Percentiles rank a stretch among this genome's conserved stretches.
These are phyloP conservation scores for Heliconius hermathena DNA, from an alignment of 1,140 invertebrate genomes.

Conservation along the genomic window DNA sequence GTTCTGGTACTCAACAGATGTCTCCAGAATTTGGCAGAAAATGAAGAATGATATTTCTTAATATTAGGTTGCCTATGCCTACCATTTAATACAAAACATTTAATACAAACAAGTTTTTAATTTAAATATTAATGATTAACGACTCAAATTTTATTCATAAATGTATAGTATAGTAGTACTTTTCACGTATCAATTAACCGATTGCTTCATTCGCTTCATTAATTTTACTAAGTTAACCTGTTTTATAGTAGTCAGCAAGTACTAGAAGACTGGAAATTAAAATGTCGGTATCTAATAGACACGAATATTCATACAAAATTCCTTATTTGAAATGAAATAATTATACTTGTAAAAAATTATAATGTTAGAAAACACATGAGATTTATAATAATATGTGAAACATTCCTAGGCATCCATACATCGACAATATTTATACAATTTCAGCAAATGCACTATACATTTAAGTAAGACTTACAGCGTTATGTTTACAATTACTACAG, in stretches of 20 bases:
- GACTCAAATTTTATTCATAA: not conserved
- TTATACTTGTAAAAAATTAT: not conserved
- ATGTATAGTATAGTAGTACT: not conserved
- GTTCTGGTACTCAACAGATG: conserved; percentile 21
- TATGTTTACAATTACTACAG: not conserved
- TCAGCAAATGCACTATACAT: not conserved
- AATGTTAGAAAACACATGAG: conserved; percentile 1
- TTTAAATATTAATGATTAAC: not conserved
- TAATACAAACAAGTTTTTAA: not conserved
- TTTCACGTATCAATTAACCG: not conserved
- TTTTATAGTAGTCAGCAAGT: not conserved
- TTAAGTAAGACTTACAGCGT: conserved; percentile 20
- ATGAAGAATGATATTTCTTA: too few relatives aligned
- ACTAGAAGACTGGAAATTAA: not conserved
- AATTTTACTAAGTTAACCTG: not conserved
- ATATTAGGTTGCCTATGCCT: too few relatives aligned
- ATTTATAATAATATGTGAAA: conserved; percentile 18
- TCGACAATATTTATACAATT: conserved; percentile 22
- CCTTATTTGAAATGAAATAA: not conserved
- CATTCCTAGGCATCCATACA: conserved; percentile 27
- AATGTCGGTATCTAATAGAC: not conserved
- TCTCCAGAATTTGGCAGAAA: not conserved
- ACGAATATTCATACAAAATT: not conserved
- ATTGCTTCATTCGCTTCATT: not conserved
- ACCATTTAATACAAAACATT: not conserved